Conservation (phyloP, 2,113 vertebrate species). For the Cranoglanis bouderius region DNA sequence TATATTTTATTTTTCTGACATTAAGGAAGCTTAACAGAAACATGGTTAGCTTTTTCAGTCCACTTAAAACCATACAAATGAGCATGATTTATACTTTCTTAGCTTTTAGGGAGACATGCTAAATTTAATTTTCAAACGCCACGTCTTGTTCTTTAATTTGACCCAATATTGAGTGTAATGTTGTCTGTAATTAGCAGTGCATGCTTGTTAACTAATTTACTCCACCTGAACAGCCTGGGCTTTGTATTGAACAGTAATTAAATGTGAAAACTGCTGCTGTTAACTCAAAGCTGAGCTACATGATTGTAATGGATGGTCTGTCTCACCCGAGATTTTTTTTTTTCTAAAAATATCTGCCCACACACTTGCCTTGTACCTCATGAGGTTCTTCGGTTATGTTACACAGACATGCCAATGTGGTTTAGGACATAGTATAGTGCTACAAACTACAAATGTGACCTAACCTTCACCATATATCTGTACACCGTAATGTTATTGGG, state of each 20-base stretch:
- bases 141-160: constrained; percentile 15
- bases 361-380: not conserved
- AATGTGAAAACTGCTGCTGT: not conserved
- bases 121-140: constrained; percentile 14
- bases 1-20: not conserved
- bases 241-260: constrained; percentile 32
- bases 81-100: not conserved
- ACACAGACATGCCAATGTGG: not conserved
- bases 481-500: not conserved
- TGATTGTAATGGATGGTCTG: constrained; percentile 1
- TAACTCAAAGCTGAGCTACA: constrained; percentile 19
- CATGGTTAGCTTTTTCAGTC: not conserved
- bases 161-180: not conserved
- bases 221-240: constrained; percentile 6
- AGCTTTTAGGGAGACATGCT: constrained; percentile 12
- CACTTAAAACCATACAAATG: not conserved
- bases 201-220: constrained; percentile 22
- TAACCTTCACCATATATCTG: not conserved
- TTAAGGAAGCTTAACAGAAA: constrained; percentile 15
- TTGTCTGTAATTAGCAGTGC: constrained; percentile 11
- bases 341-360: not conserved
- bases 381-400: not conserved
- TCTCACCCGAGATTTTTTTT: not conserved
- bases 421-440: not conserved
- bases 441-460: not conserved